phyloP scores from a whole-genome alignment of 2,888 invertebrate species.

The Junonia oenone region DNA sequence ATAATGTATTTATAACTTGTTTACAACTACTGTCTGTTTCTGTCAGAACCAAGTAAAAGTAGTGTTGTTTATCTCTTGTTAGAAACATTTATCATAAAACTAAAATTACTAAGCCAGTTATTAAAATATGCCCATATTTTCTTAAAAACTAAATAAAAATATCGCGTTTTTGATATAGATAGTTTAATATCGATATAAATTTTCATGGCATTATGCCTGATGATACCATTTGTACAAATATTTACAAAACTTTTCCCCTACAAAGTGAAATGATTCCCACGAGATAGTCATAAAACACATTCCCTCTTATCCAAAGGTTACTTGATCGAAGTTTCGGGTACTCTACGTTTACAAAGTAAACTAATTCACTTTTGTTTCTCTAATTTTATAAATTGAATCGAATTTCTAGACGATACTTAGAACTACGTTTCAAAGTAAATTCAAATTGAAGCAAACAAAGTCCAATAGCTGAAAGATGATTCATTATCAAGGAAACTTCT shows the following conservation, averaged over 20 bases:
- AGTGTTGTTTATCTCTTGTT: background rate
- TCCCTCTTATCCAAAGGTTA: background rate
- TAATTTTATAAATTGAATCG: background rate
- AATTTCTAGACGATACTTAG: background rate
- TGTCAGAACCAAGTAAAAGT: background rate
- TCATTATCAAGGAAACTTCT: slow-evolving; percentile 20
- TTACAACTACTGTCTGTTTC: background rate
- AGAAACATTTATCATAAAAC: no score
- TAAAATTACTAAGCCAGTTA: no score
- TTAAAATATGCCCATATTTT: no score
- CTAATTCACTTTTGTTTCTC: background rate
- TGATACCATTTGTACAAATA: background rate
- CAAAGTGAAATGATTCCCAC: background rate
- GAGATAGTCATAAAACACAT: background rate
- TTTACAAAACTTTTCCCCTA: background rate
- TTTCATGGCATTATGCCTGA: no score
- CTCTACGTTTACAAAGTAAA: background rate
- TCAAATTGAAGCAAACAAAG: slow-evolving; percentile 5
- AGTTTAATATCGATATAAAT: no score
- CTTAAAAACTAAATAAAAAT: no score
- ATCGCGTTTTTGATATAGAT: no score
- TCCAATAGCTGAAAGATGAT: background rate
- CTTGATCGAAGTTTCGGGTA: background rate
- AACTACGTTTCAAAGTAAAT: background rate
- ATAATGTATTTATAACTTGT: background rate